phyloP scores from a whole-genome alignment of 2,888 invertebrate species.

The Agriopis marginaria region DNA sequence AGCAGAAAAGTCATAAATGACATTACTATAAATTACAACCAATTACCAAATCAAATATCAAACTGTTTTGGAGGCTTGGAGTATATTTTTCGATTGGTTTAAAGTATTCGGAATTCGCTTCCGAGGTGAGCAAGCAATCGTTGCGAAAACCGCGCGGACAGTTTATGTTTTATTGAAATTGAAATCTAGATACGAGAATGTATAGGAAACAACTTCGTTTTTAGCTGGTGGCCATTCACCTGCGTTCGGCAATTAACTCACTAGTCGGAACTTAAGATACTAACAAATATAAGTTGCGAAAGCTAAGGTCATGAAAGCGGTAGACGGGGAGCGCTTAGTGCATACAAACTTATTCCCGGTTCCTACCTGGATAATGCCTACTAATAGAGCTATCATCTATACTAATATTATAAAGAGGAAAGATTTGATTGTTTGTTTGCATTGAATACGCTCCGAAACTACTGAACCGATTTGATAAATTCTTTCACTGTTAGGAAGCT shows the following conservation, averaged over 20 bases:
- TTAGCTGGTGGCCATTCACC: slow-evolving; percentile 29
- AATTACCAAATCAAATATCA: not conserved
- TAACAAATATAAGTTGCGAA: slow-evolving; percentile 5
- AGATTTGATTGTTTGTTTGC: too few relatives aligned
- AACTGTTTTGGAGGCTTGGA: not conserved
- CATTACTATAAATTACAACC: not conserved
- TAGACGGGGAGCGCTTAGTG: too few relatives aligned
- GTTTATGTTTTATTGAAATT: slow-evolving; percentile 30
- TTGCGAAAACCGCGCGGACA: slow-evolving; percentile 19
- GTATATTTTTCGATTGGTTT: slow-evolving; percentile 20
- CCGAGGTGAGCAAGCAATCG: slow-evolving; percentile 41
- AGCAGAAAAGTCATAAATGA: not conserved
- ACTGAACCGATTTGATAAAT: too few relatives aligned
- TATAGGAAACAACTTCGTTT: slow-evolving; percentile 20
- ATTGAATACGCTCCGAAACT: too few relatives aligned
- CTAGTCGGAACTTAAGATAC: not conserved
- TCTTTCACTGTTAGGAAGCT: too few relatives aligned
- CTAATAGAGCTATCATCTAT: too few relatives aligned
- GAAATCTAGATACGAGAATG: slow-evolving; percentile 13
- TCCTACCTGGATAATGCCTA: too few relatives aligned
- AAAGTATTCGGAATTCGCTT: slow-evolving; percentile 40
- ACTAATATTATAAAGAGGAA: too few relatives aligned
- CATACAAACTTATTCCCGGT: too few relatives aligned
- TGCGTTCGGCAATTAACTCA: slow-evolving; percentile 9
- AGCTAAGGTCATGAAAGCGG: not conserved